A percentile compares a stretch with the other conserved stretches of the same genome.
Evolutionary conservation across 2,113 vertebrate genomes (phyloP).

Genomic region (Apus apus): DNA sequence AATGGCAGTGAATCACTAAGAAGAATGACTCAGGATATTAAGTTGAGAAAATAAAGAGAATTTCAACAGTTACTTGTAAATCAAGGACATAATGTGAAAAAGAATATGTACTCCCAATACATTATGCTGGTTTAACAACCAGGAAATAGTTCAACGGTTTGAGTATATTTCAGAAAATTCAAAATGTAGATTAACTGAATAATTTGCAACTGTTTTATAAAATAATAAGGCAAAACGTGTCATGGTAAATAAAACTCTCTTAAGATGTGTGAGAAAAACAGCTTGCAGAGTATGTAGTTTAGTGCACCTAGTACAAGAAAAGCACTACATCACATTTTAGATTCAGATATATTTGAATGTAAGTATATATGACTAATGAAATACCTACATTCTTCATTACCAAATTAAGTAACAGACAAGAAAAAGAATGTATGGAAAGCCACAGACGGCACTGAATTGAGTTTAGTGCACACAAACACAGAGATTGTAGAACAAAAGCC

Average conservation of each 20-base stretch:
- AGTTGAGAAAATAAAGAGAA: background rate
- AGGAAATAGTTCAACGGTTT: background rate
- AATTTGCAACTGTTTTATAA: background rate
- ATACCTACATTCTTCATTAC: background rate
- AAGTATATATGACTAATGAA: background rate
- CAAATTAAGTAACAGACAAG: background rate
- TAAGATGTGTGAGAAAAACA: background rate
- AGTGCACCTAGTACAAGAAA: background rate
- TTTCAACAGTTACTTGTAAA: background rate
- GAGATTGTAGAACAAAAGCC: background rate
- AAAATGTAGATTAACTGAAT: background rate
- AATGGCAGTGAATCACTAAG: background rate
- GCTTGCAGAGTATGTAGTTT: background rate
- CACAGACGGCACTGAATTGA: background rate
- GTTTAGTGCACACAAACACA: background rate
- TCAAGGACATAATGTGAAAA: rapidly evolving
- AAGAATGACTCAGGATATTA: background rate
- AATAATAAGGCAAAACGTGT: background rate
- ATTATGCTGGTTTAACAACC: background rate
- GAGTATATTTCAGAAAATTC: background rate
- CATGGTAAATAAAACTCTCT: background rate
- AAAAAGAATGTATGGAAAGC: background rate
- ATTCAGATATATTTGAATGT: background rate
- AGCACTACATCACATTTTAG: background rate
- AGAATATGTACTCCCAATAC: background rate